phyloP scores from a whole-genome alignment of 1,140 invertebrate genomes.

The Coenobita brevimanus region DNA sequence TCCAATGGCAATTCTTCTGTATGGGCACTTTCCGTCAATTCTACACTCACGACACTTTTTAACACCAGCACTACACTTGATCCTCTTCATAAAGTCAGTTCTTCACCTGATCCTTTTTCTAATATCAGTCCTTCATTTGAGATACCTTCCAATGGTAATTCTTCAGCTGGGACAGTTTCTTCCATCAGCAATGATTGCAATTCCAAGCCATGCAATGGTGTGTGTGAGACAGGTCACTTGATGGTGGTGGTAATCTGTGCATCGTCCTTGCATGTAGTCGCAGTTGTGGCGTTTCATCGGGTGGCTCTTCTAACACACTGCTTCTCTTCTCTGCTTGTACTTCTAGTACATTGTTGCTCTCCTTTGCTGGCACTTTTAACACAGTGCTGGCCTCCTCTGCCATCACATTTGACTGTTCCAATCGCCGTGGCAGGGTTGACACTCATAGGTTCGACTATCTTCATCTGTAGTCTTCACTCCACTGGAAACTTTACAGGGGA shows the following conservation, averaged over 20 bases:
- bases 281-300: slow-evolving; percentile 15
- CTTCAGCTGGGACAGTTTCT: not conserved
- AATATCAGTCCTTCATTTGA: too few species aligned
- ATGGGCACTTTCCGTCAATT: too few species aligned
- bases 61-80: too few species aligned
- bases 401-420: not conserved
- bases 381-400: not conserved
- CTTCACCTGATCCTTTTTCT: too few species aligned
- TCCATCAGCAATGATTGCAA: not conserved
- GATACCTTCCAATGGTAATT: too few species aligned
- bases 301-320: not conserved
- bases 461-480: slow-evolving; percentile 20
- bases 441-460: not conserved
- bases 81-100: too few species aligned
- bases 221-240: not conserved
- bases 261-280: slow-evolving; percentile 29
- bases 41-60: too few species aligned
- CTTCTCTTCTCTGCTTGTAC: not conserved
- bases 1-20: too few species aligned
- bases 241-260: slow-evolving; percentile 16
- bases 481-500: not conserved
- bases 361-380: slow-evolving; percentile 8
- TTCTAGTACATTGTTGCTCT: too few species aligned
- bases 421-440: not conserved
- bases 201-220: not conserved